Conservation (phyloP, 2,113 vertebrate genomes). For the Ceratotherium simum region DNA sequence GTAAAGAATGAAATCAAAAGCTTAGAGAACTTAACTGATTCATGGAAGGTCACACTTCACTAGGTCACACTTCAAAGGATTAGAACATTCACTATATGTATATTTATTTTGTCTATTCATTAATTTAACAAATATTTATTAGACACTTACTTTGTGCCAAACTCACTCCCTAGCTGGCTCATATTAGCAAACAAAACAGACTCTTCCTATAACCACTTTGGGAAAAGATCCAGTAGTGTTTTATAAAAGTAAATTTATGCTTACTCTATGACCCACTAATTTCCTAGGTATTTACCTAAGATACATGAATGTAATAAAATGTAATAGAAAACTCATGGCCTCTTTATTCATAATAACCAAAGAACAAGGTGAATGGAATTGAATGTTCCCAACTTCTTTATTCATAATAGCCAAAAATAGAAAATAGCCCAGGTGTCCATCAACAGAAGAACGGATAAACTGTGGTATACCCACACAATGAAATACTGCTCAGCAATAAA, state of each 20-base stretch:
- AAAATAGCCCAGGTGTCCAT: neutral
- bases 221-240: neutral
- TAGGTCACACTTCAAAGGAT: neutral
- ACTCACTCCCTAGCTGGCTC: neutral
- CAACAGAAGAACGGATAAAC: neutral
- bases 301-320: neutral
- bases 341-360: neutral
- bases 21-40: neutral
- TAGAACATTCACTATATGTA: neutral
- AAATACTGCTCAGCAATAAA: neutral
- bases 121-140: slow-evolving; percentile 42
- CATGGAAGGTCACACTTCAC: neutral
- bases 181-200: neutral
- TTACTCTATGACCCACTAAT: neutral
- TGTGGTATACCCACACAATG: neutral
- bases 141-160: neutral
- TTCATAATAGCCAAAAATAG: neutral
- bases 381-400: neutral
- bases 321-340: neutral
- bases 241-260: neutral
- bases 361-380: neutral
- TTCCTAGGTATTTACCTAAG: neutral
- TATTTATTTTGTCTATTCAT: slow-evolving; percentile 6
- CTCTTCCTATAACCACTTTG: neutral
- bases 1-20: slow-evolving; percentile 34